A percentile compares a stretch with the other conserved stretches of the same genome.
Conservation (phyloP, 2,888 invertebrate species). For the Cynaeus angustus region DNA sequence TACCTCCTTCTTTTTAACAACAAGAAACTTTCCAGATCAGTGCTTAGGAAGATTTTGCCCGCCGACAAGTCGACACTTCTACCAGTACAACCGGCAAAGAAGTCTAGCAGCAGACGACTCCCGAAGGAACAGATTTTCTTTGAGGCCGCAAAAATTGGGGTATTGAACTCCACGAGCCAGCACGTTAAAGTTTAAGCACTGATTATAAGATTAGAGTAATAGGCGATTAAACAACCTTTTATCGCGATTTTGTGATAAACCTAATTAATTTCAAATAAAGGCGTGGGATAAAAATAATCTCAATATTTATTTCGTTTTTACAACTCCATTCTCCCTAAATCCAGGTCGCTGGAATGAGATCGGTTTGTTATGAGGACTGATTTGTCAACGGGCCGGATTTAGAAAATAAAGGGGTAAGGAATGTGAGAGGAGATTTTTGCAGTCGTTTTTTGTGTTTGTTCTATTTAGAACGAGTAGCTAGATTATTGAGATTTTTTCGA, state of each 20-base stretch:
- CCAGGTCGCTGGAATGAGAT: slow-evolving; percentile 25
- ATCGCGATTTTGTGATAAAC: slow-evolving; percentile 4
- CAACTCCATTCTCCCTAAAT: not conserved
- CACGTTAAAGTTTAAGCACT: not conserved
- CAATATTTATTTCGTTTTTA: not conserved
- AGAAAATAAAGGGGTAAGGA: slow-evolving; percentile 16
- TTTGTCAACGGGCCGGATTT: slow-evolving; percentile 9
- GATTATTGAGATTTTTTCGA: too few species aligned
- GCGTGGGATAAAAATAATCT: not conserved
- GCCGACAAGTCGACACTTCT: not conserved
- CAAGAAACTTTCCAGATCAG: not conserved
- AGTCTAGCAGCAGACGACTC: too few species aligned
- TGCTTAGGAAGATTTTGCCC: not conserved
- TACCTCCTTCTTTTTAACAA: too few species aligned
- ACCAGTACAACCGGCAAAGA: not conserved
- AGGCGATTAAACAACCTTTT: not conserved
- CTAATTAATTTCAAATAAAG: slow-evolving; percentile 1
- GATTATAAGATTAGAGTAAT: not conserved
- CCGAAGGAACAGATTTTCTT: not conserved
- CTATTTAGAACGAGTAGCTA: too few species aligned
- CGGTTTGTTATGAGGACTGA: slow-evolving; percentile 20
- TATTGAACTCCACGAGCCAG: not conserved
- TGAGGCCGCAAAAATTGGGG: not conserved
- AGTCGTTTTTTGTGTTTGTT: too few species aligned
- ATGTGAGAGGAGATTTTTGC: too few species aligned